phyloP scores from a whole-genome alignment of 2,113 vertebrate species.

The Cebus imitator region DNA sequence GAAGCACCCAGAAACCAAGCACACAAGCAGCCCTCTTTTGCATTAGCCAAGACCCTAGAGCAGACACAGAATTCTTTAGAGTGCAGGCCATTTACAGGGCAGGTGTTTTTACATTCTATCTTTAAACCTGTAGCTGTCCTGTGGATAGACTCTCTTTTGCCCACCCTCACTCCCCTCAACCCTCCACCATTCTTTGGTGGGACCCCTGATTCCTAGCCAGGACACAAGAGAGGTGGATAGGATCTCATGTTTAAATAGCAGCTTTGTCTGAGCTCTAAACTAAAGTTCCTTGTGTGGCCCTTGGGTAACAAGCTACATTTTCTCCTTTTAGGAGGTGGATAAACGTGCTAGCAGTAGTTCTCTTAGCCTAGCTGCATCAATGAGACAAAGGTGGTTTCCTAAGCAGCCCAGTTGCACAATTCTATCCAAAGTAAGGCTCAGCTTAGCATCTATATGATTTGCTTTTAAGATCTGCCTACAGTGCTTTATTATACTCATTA shows the following conservation, averaged over 20 bases:
- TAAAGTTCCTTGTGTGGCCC: background rate
- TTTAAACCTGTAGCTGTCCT: background rate
- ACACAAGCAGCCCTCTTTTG: background rate
- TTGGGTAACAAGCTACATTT: background rate
- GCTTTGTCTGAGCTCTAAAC: background rate
- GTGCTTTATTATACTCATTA: conserved; percentile 81
- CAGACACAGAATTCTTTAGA: background rate
- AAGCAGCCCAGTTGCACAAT: conserved; percentile 20
- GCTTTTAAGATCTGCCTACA: conserved; percentile 71
- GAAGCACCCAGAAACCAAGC: background rate
- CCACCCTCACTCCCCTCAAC: no score
- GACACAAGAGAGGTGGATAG: background rate
- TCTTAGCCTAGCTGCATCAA: background rate
- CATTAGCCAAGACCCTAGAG: background rate
- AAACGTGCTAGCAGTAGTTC: background rate
- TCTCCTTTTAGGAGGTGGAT: background rate
- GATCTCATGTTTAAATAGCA: background rate
- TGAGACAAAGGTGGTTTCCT: conserved; percentile 6
- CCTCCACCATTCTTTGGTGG: background rate
- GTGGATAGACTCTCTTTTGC: background rate
- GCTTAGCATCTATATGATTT: conserved; percentile 74
- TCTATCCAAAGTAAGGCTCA: conserved; percentile 49
- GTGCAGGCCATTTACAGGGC: background rate
- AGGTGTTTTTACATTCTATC: background rate
- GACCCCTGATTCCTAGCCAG: background rate